phyloP scores from a whole-genome alignment of 2,113 vertebrate species.

The Charadrius vociferus region DNA sequence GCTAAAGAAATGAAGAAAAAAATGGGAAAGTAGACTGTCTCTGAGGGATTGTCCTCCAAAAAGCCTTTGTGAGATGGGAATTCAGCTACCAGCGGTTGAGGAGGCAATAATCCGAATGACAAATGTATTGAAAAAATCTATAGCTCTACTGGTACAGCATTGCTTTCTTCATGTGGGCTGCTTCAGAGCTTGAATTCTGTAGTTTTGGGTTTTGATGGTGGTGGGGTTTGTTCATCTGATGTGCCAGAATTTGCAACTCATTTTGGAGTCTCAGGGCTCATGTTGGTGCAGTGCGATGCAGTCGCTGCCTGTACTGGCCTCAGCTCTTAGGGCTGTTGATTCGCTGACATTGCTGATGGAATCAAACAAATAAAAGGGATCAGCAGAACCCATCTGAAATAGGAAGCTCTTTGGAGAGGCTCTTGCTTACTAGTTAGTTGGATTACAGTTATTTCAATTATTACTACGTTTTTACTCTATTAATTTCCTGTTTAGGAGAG shows the following conservation, averaged over 20 bases:
- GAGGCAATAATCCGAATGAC: not conserved
- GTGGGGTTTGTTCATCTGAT: not conserved
- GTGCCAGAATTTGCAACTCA: not conserved
- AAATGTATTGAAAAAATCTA: not conserved
- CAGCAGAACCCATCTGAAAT: not conserved
- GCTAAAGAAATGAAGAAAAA: not conserved
- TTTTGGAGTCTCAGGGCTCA: not conserved
- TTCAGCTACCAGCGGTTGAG: not conserved
- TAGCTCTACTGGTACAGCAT: not conserved
- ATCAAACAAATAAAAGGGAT: not conserved
- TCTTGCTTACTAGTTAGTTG: not conserved
- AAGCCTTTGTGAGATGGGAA: not conserved
- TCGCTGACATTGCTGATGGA: not conserved
- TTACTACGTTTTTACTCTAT: not conserved
- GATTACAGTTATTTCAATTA: not conserved
- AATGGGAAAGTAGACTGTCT: not conserved
- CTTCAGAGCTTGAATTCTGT: not conserved
- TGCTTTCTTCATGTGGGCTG: not conserved
- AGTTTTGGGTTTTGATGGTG: not conserved
- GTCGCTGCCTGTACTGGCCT: not conserved
- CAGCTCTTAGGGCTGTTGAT: not conserved
- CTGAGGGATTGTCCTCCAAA: not conserved
- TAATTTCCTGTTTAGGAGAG: not conserved
- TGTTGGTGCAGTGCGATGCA: accelerated
- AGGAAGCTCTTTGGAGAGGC: not conserved